Conservation (phyloP, 2,113 vertebrate species). For the Notothenia rossii region DNA sequence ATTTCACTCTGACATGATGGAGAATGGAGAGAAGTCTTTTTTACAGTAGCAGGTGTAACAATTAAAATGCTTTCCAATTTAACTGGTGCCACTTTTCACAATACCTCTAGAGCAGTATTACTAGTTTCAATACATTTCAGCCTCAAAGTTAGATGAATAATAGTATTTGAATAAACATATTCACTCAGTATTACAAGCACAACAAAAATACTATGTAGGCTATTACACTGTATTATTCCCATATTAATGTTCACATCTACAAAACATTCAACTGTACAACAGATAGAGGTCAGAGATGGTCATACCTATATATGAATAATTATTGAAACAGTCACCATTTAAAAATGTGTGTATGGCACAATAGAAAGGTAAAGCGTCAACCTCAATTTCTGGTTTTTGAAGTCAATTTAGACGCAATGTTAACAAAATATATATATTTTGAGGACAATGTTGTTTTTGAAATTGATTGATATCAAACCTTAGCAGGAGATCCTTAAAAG, state of each 20-base stretch:
- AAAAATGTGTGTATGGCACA: not conserved
- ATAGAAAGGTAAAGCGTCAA: not conserved
- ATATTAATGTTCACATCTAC: not conserved
- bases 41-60: slow-evolving; percentile 34
- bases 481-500: not conserved
- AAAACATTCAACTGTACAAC: not conserved
- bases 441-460: not conserved
- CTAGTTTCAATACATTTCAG: not conserved
- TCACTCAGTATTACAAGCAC: not conserved
- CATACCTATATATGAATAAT: not conserved
- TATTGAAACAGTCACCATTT: not conserved
- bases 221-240: not conserved
- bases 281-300: not conserved
- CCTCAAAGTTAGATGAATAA: not conserved
- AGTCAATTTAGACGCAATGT: no score
- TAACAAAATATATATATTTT: not conserved
- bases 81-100: not conserved
- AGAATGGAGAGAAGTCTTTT: not conserved
- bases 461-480: not conserved
- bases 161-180: not conserved
- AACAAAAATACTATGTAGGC: not conserved
- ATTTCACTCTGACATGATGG: not conserved
- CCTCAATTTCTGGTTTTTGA: no score
- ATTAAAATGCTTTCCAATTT: not conserved
- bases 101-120: no score